Percentiles rank a stretch among this genome's conserved stretches.
These are phyloP conservation scores for Dryadula phaetusa DNA, from an alignment of 2,888 invertebrate species.

Conservation along the genomic window DNA sequence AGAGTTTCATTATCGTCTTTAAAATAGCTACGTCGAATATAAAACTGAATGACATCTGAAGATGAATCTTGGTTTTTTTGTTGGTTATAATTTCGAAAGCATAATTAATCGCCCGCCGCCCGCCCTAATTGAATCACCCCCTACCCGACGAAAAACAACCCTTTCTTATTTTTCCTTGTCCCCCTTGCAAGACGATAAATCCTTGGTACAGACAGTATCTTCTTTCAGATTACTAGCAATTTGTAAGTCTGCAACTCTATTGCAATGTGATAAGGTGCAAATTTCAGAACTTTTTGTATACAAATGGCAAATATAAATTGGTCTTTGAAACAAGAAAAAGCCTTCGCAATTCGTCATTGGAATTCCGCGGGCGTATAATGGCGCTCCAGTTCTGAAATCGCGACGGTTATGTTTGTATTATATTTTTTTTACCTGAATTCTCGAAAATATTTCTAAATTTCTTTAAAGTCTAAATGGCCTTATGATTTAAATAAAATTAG, in stretches of 20 bases:
- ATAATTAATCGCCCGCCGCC: constrained; percentile 79
- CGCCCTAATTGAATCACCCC: constrained; percentile 80
- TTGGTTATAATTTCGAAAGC: constrained; percentile 61
- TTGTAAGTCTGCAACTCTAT: constrained; percentile 34
- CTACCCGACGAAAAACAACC: constrained; percentile 80
- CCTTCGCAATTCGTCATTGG: constrained; percentile 82
- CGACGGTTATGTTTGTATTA: constrained; percentile 9
- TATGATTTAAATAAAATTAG: no score
- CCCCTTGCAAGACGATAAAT: constrained; percentile 82
- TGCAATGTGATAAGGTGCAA: constrained; percentile 24
- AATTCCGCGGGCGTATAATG: constrained; percentile 78
- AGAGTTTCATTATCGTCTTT: no score
- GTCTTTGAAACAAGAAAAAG: constrained; percentile 77
- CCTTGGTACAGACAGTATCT: constrained; percentile 81
- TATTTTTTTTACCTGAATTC: background rate
- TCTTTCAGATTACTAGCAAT: constrained; percentile 54
- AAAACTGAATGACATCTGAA: constrained; percentile 50
- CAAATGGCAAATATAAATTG: constrained; percentile 37
- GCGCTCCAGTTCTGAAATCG: constrained; percentile 72
- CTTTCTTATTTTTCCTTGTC: constrained; percentile 81
- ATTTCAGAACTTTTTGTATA: constrained; percentile 25
- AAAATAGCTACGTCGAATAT: no score
- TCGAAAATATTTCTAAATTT: no score
- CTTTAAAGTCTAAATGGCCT: no score
- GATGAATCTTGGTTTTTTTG: constrained; percentile 59